Evolutionary conservation across 1,140 invertebrate genomes (phyloP).

Genomic region (Heliconius nattereri): DNA sequence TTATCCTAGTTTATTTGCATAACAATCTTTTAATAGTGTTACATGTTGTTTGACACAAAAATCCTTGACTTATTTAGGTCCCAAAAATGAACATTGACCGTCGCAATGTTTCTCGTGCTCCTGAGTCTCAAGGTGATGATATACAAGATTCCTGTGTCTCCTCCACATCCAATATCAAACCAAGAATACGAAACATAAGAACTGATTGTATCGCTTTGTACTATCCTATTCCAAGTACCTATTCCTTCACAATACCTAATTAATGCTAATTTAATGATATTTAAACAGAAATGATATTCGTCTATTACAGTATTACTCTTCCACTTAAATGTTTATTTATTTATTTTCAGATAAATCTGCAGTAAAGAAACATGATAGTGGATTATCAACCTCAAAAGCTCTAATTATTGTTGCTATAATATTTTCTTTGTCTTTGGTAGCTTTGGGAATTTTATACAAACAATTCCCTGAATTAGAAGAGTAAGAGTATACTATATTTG

Average conservation of each 20-base stretch:
- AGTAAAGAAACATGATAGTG: constrained; percentile 31
- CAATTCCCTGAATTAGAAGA: constrained; percentile 91
- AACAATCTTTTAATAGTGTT: constrained; percentile 10
- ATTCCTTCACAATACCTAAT: constrained; percentile 36
- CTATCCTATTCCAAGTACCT: constrained; percentile 63
- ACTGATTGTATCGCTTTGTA: constrained; percentile 52
- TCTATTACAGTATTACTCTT: neutral
- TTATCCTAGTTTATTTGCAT: neutral
- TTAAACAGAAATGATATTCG: neutral
- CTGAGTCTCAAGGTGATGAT: constrained; percentile 54
- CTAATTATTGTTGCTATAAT: constrained; percentile 83
- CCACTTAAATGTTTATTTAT: constrained; percentile 8
- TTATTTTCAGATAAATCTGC: constrained; percentile 31
- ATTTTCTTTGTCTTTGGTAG: constrained; percentile 84
- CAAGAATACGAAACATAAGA: constrained; percentile 54
- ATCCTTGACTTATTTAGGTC: constrained; percentile 16
- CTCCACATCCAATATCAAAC: constrained; percentile 58
- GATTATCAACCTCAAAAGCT: constrained; percentile 81
- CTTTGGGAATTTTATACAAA: constrained; percentile 85
- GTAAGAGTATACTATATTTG: constrained; percentile 82
- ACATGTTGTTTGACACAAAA: neutral
- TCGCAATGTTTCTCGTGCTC: constrained; percentile 24
- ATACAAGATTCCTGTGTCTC: constrained; percentile 70
- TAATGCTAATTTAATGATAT: neutral
- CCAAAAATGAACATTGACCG: constrained; percentile 33